phyloP scores from a whole-genome alignment of 2,113 vertebrate species.

The Seriola aureovittata region DNA sequence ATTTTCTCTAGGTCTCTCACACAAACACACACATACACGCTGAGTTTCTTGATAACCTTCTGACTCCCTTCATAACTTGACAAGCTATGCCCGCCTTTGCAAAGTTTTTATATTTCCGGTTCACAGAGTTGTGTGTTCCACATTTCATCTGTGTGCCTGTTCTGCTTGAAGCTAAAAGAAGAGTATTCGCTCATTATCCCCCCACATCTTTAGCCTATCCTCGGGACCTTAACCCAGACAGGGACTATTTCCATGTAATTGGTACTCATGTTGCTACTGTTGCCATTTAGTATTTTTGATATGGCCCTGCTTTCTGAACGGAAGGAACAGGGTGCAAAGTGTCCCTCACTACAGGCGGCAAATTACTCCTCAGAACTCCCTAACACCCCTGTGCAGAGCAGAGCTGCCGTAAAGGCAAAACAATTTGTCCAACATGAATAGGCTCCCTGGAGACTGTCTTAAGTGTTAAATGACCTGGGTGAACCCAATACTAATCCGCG shows the following conservation, averaged over 20 bases:
- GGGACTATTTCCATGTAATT: conserved; percentile 73
- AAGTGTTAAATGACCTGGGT: conserved; percentile 84
- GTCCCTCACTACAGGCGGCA: conserved; percentile 75
- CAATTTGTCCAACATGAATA: conserved; percentile 84
- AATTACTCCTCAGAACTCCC: conserved; percentile 80
- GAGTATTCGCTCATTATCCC: conserved; percentile 62
- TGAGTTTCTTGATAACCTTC: conserved; percentile 39
- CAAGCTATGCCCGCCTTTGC: conserved; percentile 43
- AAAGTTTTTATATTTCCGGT: conserved; percentile 62
- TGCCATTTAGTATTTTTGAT: conserved; percentile 71
- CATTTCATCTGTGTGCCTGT: conserved; percentile 41
- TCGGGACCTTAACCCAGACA: conserved; percentile 56
- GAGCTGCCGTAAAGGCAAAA: conserved; percentile 78
- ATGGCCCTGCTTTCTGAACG: conserved; percentile 48
- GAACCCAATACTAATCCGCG: conserved; percentile 83
- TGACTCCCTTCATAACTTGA: conserved; percentile 49
- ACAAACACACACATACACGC: neutral
- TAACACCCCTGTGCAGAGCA: conserved; percentile 61
- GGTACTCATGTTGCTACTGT: conserved; percentile 67
- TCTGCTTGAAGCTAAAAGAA: conserved; percentile 36
- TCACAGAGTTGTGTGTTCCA: conserved; percentile 53
- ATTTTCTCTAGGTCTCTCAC: conserved; percentile 42
- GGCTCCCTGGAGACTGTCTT: conserved; percentile 80
- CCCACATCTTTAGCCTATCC: conserved; percentile 44
- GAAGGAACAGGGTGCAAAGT: conserved; percentile 70